Conservation (phyloP, 2,888 invertebrate genomes). For the Phyllotreta cruciferae region DNA sequence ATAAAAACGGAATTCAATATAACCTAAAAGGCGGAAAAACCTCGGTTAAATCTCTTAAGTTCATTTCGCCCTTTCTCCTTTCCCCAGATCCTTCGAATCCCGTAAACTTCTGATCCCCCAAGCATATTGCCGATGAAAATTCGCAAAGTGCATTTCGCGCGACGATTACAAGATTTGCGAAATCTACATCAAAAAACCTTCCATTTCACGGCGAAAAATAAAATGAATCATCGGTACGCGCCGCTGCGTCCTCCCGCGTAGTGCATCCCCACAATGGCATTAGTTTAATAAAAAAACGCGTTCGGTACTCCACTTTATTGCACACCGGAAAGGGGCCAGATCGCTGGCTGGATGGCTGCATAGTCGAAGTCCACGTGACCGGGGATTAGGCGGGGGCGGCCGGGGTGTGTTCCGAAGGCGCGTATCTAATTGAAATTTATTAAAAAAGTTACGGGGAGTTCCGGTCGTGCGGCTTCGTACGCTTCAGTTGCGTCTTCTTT, state of each 20-base stretch:
- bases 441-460: constrained; percentile 46
- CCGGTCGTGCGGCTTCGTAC: constrained; percentile 21
- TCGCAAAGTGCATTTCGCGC: constrained; percentile 19
- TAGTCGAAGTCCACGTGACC: constrained; percentile 3
- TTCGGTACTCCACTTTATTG: too few relatives aligned
- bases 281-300: too few relatives aligned
- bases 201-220: too few relatives aligned
- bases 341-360: too few relatives aligned
- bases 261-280: too few relatives aligned
- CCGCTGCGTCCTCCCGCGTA: too few relatives aligned
- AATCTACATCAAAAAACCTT: too few relatives aligned
- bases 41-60: not conserved
- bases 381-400: constrained; percentile 27
- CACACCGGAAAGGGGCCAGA: too few relatives aligned
- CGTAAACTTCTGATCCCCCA: constrained; percentile 19
- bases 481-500: constrained; percentile 11
- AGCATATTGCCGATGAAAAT: constrained; percentile 9
- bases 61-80: constrained; percentile 13
- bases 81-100: constrained; percentile 15
- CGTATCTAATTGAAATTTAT: constrained; percentile 46
- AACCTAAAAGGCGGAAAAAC: too few relatives aligned
- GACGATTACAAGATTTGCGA: not conserved
- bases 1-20: too few relatives aligned
- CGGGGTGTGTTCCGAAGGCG: constrained; percentile 36
- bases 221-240: too few relatives aligned